phyloP scores from a whole-genome alignment of 2,113 vertebrate genomes.

The Sceloporus tristichus region DNA sequence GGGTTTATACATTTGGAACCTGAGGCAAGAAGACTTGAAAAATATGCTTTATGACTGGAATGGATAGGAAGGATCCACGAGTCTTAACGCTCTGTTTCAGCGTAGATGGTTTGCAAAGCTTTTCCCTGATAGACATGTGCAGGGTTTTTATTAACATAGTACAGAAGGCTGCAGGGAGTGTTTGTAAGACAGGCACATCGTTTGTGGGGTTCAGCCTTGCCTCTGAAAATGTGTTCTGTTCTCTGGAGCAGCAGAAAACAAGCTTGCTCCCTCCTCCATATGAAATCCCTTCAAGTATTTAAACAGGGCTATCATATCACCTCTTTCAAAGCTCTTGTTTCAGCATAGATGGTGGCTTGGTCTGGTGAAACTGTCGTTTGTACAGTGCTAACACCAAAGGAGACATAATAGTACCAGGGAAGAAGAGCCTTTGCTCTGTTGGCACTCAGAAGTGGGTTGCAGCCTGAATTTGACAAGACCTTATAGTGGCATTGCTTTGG shows the following conservation, averaged over 20 bases:
- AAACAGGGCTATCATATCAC: too few species aligned
- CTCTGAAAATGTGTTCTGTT: fast-evolving
- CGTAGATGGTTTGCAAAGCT: neutral
- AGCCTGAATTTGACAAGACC: slow-evolving; percentile 65
- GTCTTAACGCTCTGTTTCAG: slow-evolving; percentile 8
- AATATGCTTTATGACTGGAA: neutral
- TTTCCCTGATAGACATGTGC: fast-evolving
- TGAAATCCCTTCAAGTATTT: too few species aligned
- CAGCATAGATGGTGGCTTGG: neutral
- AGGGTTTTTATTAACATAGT: neutral
- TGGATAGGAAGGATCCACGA: slow-evolving; percentile 9
- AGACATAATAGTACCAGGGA: neutral
- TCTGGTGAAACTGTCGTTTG: fast-evolving
- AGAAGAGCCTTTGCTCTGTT: slow-evolving; percentile 69
- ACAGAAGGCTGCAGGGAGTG: neutral
- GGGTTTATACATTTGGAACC: neutral
- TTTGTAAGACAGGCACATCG: neutral
- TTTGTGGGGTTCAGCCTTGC: neutral
- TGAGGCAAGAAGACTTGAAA: too few species aligned
- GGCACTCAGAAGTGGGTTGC: slow-evolving; percentile 67
- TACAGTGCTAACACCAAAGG: neutral
- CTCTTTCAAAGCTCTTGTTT: too few species aligned
- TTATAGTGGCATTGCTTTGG: slow-evolving; percentile 75
- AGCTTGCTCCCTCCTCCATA: too few species aligned
- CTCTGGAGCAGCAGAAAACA: too few species aligned